A percentile compares a stretch with the other conserved stretches of the same genome.
Conservation (phyloP, 2,113 vertebrate species). For the Hippolais icterina region DNA sequence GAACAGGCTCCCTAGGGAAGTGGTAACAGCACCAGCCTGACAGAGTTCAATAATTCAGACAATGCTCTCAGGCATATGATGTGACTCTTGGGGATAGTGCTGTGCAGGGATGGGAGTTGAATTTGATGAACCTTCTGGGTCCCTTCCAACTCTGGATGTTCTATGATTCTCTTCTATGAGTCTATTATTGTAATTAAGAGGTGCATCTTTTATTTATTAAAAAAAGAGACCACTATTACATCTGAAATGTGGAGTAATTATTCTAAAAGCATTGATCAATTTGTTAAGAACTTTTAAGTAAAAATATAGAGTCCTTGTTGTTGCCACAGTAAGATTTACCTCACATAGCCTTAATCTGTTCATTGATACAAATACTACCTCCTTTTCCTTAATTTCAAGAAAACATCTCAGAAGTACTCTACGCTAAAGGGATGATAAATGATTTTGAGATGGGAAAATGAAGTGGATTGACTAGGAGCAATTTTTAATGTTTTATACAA, state of each 20-base stretch:
- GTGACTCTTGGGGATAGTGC: neutral
- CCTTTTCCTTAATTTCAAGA: slow-evolving; percentile 70
- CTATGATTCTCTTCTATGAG: neutral
- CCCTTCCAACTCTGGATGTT: neutral
- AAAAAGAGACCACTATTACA: slow-evolving; percentile 52
- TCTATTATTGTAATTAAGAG: neutral
- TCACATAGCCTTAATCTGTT: slow-evolving; percentile 45
- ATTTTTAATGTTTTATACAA: slow-evolving; percentile 80
- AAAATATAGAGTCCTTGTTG: slow-evolving; percentile 57
- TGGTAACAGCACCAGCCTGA: neutral
- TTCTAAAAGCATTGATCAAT: slow-evolving; percentile 75
- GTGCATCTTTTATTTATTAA: slow-evolving; percentile 49
- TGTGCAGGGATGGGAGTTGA: neutral
- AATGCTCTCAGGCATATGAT: neutral
- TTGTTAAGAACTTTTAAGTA: slow-evolving; percentile 62
- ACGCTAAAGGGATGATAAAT: slow-evolving; percentile 71
- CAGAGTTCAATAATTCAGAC: neutral
- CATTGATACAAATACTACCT: slow-evolving; percentile 69
- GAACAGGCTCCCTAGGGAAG: neutral
- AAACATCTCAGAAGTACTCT: slow-evolving; percentile 72
- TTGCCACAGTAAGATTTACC: slow-evolving; percentile 14
- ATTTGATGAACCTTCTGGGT: neutral
- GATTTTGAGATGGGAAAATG: slow-evolving; percentile 75
- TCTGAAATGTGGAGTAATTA: slow-evolving; percentile 75
- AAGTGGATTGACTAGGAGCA: slow-evolving; percentile 82